A percentile compares a stretch with the other conserved stretches of the same genome.
phyloP scores from a whole-genome alignment of 2,113 vertebrate species.

The Aramus guarauna region DNA sequence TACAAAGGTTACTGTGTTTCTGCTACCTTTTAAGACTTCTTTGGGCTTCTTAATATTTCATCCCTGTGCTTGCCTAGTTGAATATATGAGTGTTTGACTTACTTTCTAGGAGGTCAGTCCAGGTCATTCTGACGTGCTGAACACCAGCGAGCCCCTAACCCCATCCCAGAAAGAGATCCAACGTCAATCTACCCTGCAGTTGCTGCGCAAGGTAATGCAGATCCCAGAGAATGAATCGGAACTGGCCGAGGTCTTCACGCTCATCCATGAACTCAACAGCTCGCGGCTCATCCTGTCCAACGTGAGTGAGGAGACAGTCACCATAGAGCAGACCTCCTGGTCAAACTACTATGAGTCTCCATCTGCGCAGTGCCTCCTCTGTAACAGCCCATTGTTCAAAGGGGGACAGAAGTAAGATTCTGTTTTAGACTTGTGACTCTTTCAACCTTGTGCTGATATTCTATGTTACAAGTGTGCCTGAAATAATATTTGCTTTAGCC shows the following conservation, averaged over 20 bases:
- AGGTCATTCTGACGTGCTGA: slow-evolving; percentile 68
- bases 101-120: slow-evolving; percentile 66
- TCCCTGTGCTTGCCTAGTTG: neutral
- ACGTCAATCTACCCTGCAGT: slow-evolving; percentile 87
- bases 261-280: slow-evolving; percentile 93
- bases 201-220: slow-evolving; percentile 87
- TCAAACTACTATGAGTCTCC: slow-evolving; percentile 91
- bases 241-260: slow-evolving; percentile 84
- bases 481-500: neutral
- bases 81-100: neutral
- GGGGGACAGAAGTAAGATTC: slow-evolving; percentile 87
- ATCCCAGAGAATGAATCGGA: slow-evolving; percentile 91
- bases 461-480: neutral
- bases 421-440: slow-evolving; percentile 27
- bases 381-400: slow-evolving; percentile 89
- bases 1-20: neutral
- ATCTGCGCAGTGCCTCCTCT: slow-evolving; percentile 88
- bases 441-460: neutral
- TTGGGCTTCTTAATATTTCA: neutral
- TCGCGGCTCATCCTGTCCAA: slow-evolving; percentile 85
- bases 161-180: slow-evolving; percentile 85
- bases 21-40: neutral
- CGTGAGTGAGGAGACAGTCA: slow-evolving; percentile 78
- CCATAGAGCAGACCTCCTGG: slow-evolving; percentile 88
- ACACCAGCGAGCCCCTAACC: slow-evolving; percentile 78